phyloP scores from a whole-genome alignment of 1,140 invertebrate genomes.

The Hylyphantes graminicola region DNA sequence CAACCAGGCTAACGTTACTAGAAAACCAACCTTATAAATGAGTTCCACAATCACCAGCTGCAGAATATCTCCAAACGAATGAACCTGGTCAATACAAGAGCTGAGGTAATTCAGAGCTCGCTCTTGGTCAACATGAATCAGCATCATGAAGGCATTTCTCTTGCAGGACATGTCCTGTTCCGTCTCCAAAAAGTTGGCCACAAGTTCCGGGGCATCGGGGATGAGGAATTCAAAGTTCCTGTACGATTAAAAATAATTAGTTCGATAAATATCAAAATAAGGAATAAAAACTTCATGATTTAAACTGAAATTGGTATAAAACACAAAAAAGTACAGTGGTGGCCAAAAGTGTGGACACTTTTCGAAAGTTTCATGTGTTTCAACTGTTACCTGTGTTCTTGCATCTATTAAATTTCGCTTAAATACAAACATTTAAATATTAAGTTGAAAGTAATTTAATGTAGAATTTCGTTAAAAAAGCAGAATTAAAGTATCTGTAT shows the following conservation, averaged over 20 bases:
- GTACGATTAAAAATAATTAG: constrained; percentile 59
- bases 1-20: neutral
- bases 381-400: no score
- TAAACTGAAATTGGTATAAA: no score
- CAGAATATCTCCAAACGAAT: constrained; percentile 96
- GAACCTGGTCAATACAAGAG: constrained; percentile 87
- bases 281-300: no score
- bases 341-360: no score
- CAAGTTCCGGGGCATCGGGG: constrained; percentile 97
- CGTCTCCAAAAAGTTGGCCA: constrained; percentile 92
- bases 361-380: no score
- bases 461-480: no score
- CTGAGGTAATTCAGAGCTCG: constrained; percentile 91
- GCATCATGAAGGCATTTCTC: constrained; percentile 98
- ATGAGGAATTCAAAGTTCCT: constrained; percentile 98
- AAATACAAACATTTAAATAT: no score
- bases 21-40: constrained; percentile 89
- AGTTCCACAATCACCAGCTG: constrained; percentile 99
- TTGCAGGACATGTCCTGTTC: constrained; percentile 99
- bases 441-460: no score
- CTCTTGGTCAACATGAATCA: constrained; percentile 94
- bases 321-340: no score
- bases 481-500: no score
- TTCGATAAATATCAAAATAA: no score
- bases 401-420: no score